Percentiles rank a stretch among this genome's conserved stretches.
phyloP scores from a whole-genome alignment of 2,113 vertebrate species.

The Nestor notabilis region DNA sequence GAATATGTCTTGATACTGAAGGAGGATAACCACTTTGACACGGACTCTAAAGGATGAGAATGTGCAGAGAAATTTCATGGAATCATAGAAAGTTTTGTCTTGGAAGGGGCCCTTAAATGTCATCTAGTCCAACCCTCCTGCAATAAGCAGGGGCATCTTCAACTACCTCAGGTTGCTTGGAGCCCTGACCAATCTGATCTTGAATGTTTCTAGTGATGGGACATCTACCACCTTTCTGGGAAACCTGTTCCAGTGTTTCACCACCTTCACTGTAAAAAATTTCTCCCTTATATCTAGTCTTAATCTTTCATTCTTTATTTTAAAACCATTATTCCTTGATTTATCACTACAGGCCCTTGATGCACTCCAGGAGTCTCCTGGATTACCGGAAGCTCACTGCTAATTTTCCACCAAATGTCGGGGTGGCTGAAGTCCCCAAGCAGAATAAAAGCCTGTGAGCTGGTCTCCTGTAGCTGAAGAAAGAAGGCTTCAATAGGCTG shows the following conservation, averaged over 20 bases:
- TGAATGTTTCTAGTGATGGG: neutral
- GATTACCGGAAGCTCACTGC: neutral
- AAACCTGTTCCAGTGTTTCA: neutral
- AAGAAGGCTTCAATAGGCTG: neutral
- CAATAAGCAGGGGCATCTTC: neutral
- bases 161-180: neutral
- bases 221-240: neutral
- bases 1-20: neutral
- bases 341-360: neutral
- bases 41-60: neutral
- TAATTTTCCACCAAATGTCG: neutral
- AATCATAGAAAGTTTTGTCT: neutral
- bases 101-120: neutral
- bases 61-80: neutral
- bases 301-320: neutral
- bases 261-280: neutral
- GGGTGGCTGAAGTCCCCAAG: neutral
- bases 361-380: neutral
- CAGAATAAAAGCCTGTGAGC: fast-evolving
- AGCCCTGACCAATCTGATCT: neutral
- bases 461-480: fast-evolving
- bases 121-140: too few relatives aligned
- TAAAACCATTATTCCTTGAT: neutral
- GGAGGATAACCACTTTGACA: neutral
- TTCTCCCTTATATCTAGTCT: neutral